Conservation (phyloP, 2,888 invertebrate genomes). For the Amphipyra berbera region DNA sequence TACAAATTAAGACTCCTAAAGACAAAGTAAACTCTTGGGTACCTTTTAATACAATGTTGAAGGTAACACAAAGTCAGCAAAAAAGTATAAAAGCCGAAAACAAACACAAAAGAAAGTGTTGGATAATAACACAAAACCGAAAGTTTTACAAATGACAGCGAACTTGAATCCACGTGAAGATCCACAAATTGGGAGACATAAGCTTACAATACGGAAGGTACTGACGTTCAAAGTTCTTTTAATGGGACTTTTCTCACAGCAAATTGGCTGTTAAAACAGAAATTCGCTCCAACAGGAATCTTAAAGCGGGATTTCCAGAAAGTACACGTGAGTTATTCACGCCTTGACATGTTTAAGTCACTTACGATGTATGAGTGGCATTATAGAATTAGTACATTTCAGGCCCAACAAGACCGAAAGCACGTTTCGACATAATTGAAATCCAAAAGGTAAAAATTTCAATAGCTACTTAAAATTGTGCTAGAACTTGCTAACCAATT, state of each 20-base stretch:
- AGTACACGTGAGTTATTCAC: slow-evolving; percentile 70
- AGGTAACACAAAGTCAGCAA: slow-evolving; percentile 2
- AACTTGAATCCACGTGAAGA: slow-evolving; percentile 45
- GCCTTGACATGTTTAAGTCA: slow-evolving; percentile 72
- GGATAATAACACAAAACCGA: slow-evolving; percentile 38
- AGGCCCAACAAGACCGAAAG: slow-evolving; percentile 58
- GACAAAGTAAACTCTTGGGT: slow-evolving; percentile 1
- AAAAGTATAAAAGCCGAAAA: slow-evolving; percentile 6
- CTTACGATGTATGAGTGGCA: slow-evolving; percentile 74
- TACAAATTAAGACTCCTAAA: slow-evolving; percentile 9
- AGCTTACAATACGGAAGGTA: slow-evolving; percentile 55
- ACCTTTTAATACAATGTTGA: slow-evolving; percentile 8
- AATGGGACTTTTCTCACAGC: slow-evolving; percentile 52
- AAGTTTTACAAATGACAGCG: slow-evolving; percentile 39
- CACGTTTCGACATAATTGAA: slow-evolving; percentile 75
- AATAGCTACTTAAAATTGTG: slow-evolving; percentile 48
- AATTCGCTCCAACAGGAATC: slow-evolving; percentile 49
- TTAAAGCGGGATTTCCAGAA: slow-evolving; percentile 48
- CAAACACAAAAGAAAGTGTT: slow-evolving; percentile 27
- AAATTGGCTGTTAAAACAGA: slow-evolving; percentile 62
- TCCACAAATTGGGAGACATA: slow-evolving; percentile 54
- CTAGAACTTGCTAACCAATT: slow-evolving; percentile 52
- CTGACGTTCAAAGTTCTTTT: slow-evolving; percentile 57
- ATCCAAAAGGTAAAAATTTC: slow-evolving; percentile 64
- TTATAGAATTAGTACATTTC: slow-evolving; percentile 80